Percentiles rank a stretch among this genome's conserved stretches.
Evolutionary conservation across 2,797 vertebrate genomes (phyloP).

Genomic region (Hafferia zeledoni): DNA sequence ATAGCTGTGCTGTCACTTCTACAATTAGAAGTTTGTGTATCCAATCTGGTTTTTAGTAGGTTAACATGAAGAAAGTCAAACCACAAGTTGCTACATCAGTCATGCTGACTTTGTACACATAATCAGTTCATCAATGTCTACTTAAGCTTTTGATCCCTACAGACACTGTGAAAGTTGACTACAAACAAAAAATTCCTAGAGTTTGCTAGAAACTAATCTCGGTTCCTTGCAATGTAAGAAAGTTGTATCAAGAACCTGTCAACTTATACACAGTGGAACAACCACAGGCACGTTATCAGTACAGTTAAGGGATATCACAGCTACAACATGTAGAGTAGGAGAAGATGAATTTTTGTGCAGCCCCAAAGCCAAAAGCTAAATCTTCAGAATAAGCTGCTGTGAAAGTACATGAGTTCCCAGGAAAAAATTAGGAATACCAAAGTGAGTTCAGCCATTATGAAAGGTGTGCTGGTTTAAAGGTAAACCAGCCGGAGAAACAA

Average conservation of each 20-base stretch:
- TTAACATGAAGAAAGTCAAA: background rate
- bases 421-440: background rate
- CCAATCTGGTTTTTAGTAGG: background rate
- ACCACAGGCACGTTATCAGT: background rate
- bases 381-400: background rate
- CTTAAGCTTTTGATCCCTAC: slow-evolving; percentile 16
- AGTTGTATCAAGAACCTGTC: background rate
- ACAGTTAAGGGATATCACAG: background rate
- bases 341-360: background rate
- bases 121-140: slow-evolving; percentile 14
- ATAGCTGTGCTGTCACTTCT: background rate
- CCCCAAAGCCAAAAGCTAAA: background rate
- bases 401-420: background rate
- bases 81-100: background rate
- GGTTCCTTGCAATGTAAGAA: background rate
- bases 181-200: background rate
- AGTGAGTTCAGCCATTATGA: background rate
- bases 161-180: background rate
- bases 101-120: background rate
- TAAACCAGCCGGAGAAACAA: no score
- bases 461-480: no score
- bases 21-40: background rate
- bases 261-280: background rate
- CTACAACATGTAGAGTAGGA: background rate
- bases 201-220: background rate